Conservation (phyloP, 92 coral and sea anemone species). For the Diadumene lineata region DNA sequence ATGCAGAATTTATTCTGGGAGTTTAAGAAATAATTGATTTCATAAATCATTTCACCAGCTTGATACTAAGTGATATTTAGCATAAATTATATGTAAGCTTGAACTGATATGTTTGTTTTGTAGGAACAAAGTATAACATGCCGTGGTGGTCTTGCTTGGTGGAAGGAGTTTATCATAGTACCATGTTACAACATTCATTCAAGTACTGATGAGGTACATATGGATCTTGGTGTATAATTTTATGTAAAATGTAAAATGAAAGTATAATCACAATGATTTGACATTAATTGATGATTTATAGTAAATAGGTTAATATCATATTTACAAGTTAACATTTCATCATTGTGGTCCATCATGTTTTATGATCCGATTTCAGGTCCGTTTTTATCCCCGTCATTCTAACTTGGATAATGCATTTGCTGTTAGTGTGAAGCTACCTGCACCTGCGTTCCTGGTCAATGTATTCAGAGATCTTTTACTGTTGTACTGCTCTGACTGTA, state of each 20-base stretch:
- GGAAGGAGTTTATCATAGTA: conserved; percentile 89
- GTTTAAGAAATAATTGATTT: too few relatives aligned
- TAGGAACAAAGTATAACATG: conserved; percentile 95
- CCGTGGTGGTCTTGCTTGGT: conserved; percentile 97
- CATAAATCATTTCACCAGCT: too few relatives aligned
- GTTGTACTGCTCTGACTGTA: conserved; percentile 88
- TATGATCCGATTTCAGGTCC: conserved; percentile 58
- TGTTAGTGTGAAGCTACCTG: conserved; percentile 73
- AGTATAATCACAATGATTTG: not conserved
- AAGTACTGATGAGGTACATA: conserved; percentile 70
- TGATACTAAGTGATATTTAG: too few relatives aligned
- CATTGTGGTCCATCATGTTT: not conserved
- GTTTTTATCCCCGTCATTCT: conserved; percentile 87
- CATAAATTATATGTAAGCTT: too few relatives aligned
- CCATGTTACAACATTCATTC: conserved; percentile 85
- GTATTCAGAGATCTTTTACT: conserved; percentile 83
- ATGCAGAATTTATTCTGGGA: too few relatives aligned
- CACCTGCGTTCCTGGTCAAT: conserved; percentile 92
- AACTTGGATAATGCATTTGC: conserved; percentile 98
- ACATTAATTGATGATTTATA: not conserved
- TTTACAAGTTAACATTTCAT: not conserved
- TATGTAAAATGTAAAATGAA: not conserved
- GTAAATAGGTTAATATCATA: not conserved
- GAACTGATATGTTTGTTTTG: not conserved
- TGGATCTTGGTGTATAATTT: too few relatives aligned